phyloP scores from a whole-genome alignment of 1,140 invertebrate genomes.

The Philopotamus ludificatus region DNA sequence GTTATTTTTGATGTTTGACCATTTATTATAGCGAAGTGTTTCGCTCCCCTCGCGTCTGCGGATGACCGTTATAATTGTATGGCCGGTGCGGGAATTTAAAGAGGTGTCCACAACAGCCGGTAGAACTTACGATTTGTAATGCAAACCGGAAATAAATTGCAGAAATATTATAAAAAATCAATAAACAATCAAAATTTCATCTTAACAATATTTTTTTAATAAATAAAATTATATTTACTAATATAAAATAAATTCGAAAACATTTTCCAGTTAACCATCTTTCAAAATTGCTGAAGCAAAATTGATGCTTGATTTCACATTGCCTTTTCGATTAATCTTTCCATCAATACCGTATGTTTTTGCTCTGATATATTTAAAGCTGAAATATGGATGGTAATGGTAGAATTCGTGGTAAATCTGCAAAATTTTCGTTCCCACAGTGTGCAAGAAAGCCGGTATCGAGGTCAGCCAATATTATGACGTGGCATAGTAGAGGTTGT shows the following conservation, averaged over 20 bases:
- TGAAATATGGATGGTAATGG: neutral
- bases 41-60: constrained; percentile 17
- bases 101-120: constrained; percentile 11
- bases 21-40: constrained; percentile 35
- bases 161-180: no score
- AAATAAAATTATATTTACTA: no score
- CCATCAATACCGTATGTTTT: no score
- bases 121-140: neutral
- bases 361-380: no score
- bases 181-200: no score
- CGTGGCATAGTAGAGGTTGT: constrained; percentile 16
- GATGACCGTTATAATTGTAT: constrained; percentile 36
- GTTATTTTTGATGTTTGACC: constrained; percentile 37
- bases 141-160: no score
- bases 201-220: no score
- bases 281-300: neutral
- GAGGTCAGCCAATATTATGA: constrained; percentile 22
- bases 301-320: neutral
- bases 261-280: neutral
- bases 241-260: no score
- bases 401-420: neutral
- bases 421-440: constrained; percentile 7
- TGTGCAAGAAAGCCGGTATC: constrained; percentile 13
- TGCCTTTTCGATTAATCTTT: constrained; percentile 4
- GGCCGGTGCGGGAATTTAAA: constrained; percentile 15